Evolutionary conservation across 2,113 vertebrate species (phyloP).

Genomic region (Orthonyx spaldingii): DNA sequence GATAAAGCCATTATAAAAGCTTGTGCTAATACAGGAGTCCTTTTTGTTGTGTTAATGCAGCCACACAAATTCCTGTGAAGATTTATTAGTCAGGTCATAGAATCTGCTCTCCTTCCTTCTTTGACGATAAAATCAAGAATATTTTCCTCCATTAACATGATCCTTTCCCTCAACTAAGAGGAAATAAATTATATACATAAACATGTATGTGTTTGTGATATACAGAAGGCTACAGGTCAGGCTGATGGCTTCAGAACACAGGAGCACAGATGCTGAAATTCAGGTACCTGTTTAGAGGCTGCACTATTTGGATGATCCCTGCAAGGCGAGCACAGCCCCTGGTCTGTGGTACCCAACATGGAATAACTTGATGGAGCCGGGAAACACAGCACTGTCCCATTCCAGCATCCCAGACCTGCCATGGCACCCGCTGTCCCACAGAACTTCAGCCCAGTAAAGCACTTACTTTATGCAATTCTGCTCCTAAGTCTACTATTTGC

Average conservation of each 20-base stretch:
- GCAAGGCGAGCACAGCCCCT: background rate
- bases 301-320: background rate
- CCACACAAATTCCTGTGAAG: conserved; percentile 23
- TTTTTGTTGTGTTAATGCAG: conserved; percentile 36
- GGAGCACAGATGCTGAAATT: background rate
- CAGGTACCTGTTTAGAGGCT: background rate
- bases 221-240: background rate
- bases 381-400: background rate
- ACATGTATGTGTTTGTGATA: background rate
- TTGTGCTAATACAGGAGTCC: background rate
- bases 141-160: background rate
- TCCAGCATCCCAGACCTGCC: background rate
- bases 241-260: background rate
- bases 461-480: background rate
- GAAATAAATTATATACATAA: background rate
- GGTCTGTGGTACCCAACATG: rapidly evolving
- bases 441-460: background rate
- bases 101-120: background rate
- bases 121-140: conserved; percentile 1
- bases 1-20: conserved; percentile 43
- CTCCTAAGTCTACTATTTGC: background rate
- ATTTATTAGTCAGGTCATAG: conserved; percentile 17
- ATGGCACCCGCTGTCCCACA: rapidly evolving
- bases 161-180: background rate
- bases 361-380: background rate